phyloP scores from a whole-genome alignment of 2,888 invertebrate genomes.

The Lingula anatina region DNA sequence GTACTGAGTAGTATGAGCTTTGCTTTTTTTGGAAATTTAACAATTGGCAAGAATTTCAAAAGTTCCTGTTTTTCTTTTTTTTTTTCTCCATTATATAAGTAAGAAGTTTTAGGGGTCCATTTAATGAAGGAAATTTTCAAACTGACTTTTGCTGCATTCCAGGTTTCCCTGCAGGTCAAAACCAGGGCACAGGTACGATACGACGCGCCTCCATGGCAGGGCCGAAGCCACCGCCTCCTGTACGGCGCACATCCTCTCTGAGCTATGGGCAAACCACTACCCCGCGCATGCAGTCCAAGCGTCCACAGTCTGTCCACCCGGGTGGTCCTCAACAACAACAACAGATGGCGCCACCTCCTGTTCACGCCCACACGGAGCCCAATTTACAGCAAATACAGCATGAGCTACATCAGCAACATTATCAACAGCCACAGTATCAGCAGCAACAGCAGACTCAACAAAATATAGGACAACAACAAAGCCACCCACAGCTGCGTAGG shows the following conservation, averaged over 20 bases:
- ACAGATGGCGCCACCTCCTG: slow-evolving; percentile 1
- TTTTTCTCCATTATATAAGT: too few species aligned
- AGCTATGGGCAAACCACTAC: slow-evolving; percentile 9
- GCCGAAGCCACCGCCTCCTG: slow-evolving; percentile 43
- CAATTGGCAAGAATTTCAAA: too few species aligned
- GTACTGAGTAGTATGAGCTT: too few species aligned
- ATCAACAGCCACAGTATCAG: slow-evolving; percentile 1
- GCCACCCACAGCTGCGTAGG: neutral
- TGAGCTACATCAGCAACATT: slow-evolving; percentile 3
- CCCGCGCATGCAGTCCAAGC: neutral
- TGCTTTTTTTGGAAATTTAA: too few species aligned
- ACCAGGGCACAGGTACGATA: slow-evolving; percentile 17
- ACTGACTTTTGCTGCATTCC: slow-evolving; percentile 5
- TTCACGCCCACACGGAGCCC: neutral
- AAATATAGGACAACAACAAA: neutral
- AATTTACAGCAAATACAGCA: slow-evolving; percentile 2
- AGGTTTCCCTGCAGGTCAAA: slow-evolving; percentile 34
- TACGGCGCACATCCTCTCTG: slow-evolving; percentile 40
- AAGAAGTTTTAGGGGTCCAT: too few species aligned
- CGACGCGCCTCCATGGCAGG: slow-evolving; percentile 27
- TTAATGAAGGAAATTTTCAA: too few species aligned
- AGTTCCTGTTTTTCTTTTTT: too few species aligned
- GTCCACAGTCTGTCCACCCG: slow-evolving; percentile 3
- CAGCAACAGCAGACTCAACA: neutral
- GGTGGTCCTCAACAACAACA: slow-evolving; percentile 4